Conservation (phyloP, 2,113 vertebrate species). For the Holacanthus passer region DNA sequence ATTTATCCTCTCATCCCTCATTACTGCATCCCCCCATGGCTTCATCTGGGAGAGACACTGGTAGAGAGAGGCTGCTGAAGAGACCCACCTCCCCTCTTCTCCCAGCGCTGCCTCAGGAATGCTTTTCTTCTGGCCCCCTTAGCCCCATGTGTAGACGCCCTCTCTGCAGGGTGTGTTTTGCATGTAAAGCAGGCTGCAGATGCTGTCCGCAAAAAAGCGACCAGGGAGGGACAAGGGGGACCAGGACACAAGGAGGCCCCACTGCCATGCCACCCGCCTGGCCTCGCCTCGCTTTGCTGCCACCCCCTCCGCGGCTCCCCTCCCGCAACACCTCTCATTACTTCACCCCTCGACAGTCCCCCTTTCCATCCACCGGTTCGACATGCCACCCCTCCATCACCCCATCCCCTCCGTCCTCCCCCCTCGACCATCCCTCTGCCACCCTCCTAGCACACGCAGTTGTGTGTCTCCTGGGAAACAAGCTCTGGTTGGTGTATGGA, state of each 20-base stretch:
- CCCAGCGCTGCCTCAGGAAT: constrained; percentile 82
- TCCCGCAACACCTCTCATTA: constrained; percentile 77
- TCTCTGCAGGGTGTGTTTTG: constrained; percentile 84
- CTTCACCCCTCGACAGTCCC: constrained; percentile 58
- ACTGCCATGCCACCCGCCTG: constrained; percentile 81
- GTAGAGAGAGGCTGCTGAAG: constrained; percentile 76
- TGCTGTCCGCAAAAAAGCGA: constrained; percentile 81
- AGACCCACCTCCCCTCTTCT: constrained; percentile 80
- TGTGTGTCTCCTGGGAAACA: constrained; percentile 82
- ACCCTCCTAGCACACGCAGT: constrained; percentile 81
- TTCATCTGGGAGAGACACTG: constrained; percentile 73
- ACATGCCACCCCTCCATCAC: constrained; percentile 73
- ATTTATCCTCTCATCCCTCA: constrained; percentile 75
- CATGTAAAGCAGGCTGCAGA: constrained; percentile 85
- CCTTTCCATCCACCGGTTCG: constrained; percentile 55
- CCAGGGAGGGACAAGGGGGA: constrained; percentile 78
- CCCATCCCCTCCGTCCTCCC: constrained; percentile 47
- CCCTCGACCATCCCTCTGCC: constrained; percentile 75
- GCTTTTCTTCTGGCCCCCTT: constrained; percentile 80
- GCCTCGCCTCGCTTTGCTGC: constrained; percentile 75
- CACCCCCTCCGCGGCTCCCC: constrained; percentile 64
- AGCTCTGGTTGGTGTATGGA: constrained; percentile 68
- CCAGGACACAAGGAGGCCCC: constrained; percentile 82
- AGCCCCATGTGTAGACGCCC: constrained; percentile 83
- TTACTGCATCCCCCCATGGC: constrained; percentile 70